Evolutionary conservation across 1,140 invertebrate species (phyloP).

Genomic region (Zaprionus vittiger): DNA sequence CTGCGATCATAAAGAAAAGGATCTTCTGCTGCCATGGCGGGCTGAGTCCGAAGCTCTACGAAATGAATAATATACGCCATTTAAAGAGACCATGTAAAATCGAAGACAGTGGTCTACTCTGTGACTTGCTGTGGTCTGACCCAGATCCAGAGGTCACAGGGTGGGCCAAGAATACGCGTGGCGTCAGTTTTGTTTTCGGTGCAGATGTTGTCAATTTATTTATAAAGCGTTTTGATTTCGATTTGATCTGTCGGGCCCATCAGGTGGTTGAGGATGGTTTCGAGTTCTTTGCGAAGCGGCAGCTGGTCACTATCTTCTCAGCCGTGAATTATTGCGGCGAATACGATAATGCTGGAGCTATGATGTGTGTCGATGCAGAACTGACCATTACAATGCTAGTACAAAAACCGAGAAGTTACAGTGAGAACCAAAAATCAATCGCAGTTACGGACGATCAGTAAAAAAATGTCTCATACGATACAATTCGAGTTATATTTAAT

Average conservation of each 20-base stretch:
- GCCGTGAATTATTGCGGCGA: conserved; percentile 89
- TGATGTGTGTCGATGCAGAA: conserved; percentile 99
- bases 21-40: conserved; percentile 99
- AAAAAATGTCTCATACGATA: too few relatives aligned
- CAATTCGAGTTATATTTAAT: too few relatives aligned
- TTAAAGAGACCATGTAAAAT: conserved; percentile 96
- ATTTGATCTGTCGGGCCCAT: conserved; percentile 97
- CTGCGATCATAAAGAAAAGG: conserved; percentile 97
- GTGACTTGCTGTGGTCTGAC: conserved; percentile 98
- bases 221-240: conserved; percentile 95
- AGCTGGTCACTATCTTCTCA: conserved; percentile 98
- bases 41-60: conserved; percentile 92
- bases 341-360: conserved; percentile 98
- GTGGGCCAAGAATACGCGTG: conserved; percentile 97
- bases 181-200: conserved; percentile 97
- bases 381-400: conserved; percentile 96
- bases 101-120: conserved; percentile 94
- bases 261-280: conserved; percentile 99
- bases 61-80: conserved; percentile 94
- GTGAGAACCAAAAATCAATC: rapidly evolving
- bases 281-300: conserved; percentile 98
- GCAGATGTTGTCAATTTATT: conserved; percentile 96
- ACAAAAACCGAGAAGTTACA: conserved; percentile 84
- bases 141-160: conserved; percentile 94
- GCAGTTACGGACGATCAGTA: too few relatives aligned